Evolutionary conservation across 2,797 vertebrate species (phyloP).

Genomic region (Tragelaphus eurycerus): DNA sequence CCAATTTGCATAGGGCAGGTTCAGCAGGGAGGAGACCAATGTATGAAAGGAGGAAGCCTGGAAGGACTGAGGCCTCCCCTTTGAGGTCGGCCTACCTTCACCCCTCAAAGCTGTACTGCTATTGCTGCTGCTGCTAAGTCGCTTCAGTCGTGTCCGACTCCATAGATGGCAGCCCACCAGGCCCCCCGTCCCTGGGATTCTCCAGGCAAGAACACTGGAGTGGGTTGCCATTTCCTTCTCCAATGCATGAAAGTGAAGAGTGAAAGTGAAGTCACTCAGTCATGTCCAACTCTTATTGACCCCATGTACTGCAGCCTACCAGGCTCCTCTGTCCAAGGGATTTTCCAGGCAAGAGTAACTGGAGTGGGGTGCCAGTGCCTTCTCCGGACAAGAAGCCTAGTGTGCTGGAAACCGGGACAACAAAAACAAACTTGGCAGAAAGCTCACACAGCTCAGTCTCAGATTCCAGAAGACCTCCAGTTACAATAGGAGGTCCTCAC

Average conservation of each 20-base stretch:
- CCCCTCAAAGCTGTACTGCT: not conserved
- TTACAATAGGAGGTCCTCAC: not conserved
- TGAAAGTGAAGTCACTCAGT: not conserved
- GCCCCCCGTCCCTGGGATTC: not conserved
- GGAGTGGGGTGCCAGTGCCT: not conserved
- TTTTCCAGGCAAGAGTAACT: not conserved
- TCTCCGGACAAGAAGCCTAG: not conserved
- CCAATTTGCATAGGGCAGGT: not conserved
- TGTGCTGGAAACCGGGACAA: not conserved
- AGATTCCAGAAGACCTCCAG: not conserved
- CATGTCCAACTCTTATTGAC: not conserved
- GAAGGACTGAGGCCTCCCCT: not conserved
- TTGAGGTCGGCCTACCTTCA: not conserved
- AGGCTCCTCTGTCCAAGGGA: not conserved
- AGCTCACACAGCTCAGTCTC: not conserved
- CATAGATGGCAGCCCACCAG: not conserved
- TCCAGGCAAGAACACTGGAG: not conserved
- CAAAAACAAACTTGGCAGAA: not conserved
- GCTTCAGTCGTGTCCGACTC: fast-evolving
- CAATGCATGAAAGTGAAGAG: no score
- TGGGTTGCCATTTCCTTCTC: not conserved
- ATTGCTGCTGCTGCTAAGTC: not conserved
- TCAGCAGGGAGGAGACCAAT: not conserved
- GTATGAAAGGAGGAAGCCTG: not conserved
- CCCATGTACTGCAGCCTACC: not conserved